Evolutionary conservation across 2,888 invertebrate genomes (phyloP).

Genomic region (Phengaris arion): DNA sequence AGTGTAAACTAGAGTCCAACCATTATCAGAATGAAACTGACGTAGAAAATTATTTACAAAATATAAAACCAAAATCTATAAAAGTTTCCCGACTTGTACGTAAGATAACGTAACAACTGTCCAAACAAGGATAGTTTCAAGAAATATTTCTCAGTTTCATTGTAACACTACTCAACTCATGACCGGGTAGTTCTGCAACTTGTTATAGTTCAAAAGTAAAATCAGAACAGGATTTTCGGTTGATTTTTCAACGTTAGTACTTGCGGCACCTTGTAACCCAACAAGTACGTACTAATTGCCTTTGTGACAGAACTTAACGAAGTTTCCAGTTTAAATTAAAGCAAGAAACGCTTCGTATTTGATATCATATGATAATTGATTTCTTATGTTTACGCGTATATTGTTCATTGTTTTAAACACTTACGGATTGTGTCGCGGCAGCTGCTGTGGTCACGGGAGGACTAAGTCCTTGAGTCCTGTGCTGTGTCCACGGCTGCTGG

Average conservation of each 20-base stretch:
- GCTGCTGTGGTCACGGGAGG: too few species aligned
- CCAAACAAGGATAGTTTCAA: conserved; percentile 26
- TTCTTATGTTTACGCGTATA: too few species aligned
- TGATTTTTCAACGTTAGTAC: conserved; percentile 24
- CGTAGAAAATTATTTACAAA: neutral
- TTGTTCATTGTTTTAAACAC: too few species aligned
- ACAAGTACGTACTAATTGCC: conserved; percentile 11
- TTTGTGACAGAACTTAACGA: conserved; percentile 12
- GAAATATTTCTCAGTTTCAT: conserved; percentile 30
- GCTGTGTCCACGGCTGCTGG: too few species aligned
- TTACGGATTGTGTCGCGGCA: too few species aligned
- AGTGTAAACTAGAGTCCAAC: too few species aligned
- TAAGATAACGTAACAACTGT: conserved; percentile 29
- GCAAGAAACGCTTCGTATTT: neutral
- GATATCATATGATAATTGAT: neutral
- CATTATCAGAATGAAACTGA: neutral
- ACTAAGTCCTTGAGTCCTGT: too few species aligned
- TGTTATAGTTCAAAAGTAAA: conserved; percentile 24
- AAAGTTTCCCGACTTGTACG: conserved; percentile 24
- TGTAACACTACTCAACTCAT: conserved; percentile 24
- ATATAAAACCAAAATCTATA: conserved; percentile 22
- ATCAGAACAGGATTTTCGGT: conserved; percentile 26
- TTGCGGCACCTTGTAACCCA: neutral
- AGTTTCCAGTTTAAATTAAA: conserved; percentile 9
- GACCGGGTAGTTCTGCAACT: conserved; percentile 23